These are phyloP conservation scores for Cephus sareptanus DNA, from an alignment of 2,888 invertebrate genomes.

Conservation along the genomic window DNA sequence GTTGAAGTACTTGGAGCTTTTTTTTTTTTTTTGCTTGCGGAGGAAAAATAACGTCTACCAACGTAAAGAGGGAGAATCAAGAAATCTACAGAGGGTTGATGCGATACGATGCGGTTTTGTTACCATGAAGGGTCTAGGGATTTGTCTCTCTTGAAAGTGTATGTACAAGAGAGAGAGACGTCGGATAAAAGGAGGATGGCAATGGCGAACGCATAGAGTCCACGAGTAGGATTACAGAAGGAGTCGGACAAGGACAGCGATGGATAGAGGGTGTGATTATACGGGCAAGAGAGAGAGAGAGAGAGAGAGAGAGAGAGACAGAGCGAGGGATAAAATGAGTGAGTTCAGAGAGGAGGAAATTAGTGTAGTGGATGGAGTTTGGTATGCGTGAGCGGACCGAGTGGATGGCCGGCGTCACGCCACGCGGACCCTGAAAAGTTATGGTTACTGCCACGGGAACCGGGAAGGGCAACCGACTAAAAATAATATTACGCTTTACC, in stretches of 20 bases:
- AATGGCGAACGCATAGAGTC: not conserved
- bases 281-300: constrained; percentile 12
- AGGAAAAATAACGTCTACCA: not conserved
- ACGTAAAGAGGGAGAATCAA: not conserved
- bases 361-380: constrained; percentile 42
- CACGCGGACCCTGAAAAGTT: constrained; percentile 56
- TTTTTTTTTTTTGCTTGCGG: not conserved
- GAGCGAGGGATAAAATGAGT: constrained; percentile 8
- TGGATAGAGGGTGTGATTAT: not conserved
- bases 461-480: constrained; percentile 47
- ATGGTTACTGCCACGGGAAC: constrained; percentile 57
- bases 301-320: constrained; percentile 14
- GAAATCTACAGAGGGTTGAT: not conserved
- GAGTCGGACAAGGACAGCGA: not conserved
- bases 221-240: not conserved
- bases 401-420: constrained; percentile 60
- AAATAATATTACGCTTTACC: constrained; percentile 60
- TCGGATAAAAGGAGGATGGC: not conserved
- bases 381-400: constrained; percentile 56
- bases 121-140: not conserved
- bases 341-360: constrained; percentile 22
- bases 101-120: not conserved
- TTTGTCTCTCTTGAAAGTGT: not conserved
- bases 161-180: not conserved
- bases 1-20: not conserved